These are phyloP conservation scores for Paradoxurus hermaphroditus DNA, from an alignment of 2,113 vertebrate species.

Conservation along the genomic window DNA sequence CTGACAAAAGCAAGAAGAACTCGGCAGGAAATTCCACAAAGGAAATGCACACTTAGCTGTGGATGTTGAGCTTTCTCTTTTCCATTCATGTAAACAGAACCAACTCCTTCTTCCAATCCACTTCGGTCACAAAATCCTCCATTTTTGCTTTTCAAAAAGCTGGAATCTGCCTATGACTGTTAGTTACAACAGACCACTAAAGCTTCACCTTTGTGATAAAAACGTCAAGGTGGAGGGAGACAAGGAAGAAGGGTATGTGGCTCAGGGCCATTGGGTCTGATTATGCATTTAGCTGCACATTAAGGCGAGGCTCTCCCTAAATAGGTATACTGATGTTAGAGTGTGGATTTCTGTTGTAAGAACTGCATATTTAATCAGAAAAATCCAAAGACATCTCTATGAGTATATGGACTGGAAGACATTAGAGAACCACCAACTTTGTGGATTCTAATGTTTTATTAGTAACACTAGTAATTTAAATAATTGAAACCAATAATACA, in stretches of 20 bases:
- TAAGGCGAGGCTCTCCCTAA: background rate
- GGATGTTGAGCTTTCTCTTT: background rate
- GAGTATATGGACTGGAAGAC: background rate
- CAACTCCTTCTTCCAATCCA: background rate
- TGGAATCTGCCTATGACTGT: background rate
- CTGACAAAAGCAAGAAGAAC: background rate
- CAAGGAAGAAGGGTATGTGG: accelerated
- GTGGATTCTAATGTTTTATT: background rate
- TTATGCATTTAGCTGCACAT: background rate
- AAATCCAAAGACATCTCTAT: background rate
- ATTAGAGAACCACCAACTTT: background rate
- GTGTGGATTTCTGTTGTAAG: background rate
- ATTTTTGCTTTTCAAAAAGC: background rate
- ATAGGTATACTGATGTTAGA: accelerated
- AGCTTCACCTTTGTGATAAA: background rate
- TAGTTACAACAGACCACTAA: background rate
- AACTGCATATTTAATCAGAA: background rate
- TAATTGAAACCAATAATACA: background rate
- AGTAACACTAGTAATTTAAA: background rate
- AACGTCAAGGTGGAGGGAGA: background rate
- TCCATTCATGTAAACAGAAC: background rate
- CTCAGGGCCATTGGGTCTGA: accelerated
- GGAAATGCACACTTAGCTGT: background rate
- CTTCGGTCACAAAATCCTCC: background rate
- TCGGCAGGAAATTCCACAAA: background rate